A percentile compares a stretch with the other conserved stretches of the same genome.
Conservation (phyloP, 2,797 vertebrate species). For the Gallinago stenura region DNA sequence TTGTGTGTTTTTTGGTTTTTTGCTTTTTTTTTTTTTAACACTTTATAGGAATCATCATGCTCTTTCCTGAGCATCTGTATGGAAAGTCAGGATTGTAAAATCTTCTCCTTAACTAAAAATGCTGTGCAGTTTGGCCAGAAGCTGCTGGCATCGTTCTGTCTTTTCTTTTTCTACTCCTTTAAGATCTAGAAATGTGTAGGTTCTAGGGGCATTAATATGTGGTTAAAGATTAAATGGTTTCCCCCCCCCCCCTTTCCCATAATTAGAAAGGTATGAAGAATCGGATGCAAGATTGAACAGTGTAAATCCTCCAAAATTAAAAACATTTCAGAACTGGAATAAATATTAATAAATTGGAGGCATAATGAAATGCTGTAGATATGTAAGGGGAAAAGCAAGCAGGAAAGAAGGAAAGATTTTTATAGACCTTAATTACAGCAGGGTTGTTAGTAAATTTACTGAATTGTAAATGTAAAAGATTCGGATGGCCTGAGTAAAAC, state of each 20-base stretch:
- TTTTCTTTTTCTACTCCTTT: slow-evolving; percentile 1
- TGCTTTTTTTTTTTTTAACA: not conserved
- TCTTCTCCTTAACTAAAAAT: slow-evolving; percentile 3
- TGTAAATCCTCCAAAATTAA: slow-evolving; percentile 74
- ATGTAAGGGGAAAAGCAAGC: slow-evolving; percentile 68
- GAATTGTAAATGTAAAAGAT: slow-evolving; percentile 84
- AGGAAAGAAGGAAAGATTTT: slow-evolving; percentile 74
- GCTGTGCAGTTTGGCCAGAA: not conserved
- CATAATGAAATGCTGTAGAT: slow-evolving; percentile 77
- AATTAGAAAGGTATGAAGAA: slow-evolving; percentile 59
- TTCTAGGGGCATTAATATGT: slow-evolving; percentile 30
- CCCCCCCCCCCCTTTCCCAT: not conserved
- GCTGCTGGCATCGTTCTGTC: not conserved
- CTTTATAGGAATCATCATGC: not conserved
- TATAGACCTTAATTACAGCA: slow-evolving; percentile 83
- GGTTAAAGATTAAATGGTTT: not conserved
- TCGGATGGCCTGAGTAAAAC: slow-evolving; percentile 84
- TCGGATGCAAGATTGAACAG: slow-evolving; percentile 61
- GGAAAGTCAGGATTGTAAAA: not conserved
- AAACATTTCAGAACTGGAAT: slow-evolving; percentile 76
- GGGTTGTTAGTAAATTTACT: slow-evolving; percentile 83
- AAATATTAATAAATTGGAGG: slow-evolving; percentile 78
- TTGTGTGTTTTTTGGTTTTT: not conserved
- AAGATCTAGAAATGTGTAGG: slow-evolving; percentile 30
- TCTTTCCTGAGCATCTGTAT: not conserved